phyloP scores from a whole-genome alignment of 2,888 invertebrate genomes.

The Nesidiocoris tenuis region DNA sequence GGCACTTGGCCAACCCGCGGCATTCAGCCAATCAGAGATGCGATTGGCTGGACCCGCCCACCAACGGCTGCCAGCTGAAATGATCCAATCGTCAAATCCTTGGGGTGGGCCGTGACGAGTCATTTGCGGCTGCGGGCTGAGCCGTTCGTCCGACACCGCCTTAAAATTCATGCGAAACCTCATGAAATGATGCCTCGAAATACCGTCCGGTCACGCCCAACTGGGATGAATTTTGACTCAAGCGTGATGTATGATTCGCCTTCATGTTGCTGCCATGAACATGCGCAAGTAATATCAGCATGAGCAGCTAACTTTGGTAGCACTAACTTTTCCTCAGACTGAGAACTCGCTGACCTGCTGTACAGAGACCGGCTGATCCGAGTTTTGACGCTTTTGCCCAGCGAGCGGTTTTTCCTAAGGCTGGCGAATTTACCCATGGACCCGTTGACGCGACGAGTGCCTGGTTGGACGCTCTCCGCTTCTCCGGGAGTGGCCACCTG shows the following conservation, averaged over 20 bases:
- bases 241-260: not conserved
- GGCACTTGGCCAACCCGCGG: too few relatives aligned
- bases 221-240: too few relatives aligned
- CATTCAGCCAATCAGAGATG: too few relatives aligned
- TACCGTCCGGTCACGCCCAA: too few relatives aligned
- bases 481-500: not conserved
- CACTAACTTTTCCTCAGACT: conserved; percentile 45
- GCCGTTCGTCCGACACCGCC: too few relatives aligned
- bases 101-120: too few relatives aligned
- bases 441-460: conserved; percentile 39
- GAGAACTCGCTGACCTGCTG: conserved; percentile 52
- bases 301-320: not conserved
- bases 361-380: conserved; percentile 61
- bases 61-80: too few relatives aligned
- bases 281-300: not conserved
- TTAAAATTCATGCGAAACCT: too few relatives aligned
- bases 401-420: conserved; percentile 53
- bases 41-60: too few relatives aligned
- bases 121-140: too few relatives aligned
- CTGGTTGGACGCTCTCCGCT: conserved; percentile 12
- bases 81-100: too few relatives aligned
- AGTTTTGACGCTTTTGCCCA: conserved; percentile 60
- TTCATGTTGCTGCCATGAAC: not conserved
- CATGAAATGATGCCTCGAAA: too few relatives aligned
- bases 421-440: conserved; percentile 51